Evolutionary conservation across 2,113 vertebrate genomes (phyloP), one percentile per base, ranked within the genome.

Genomic region (Ictidomys tridecemlineatus): DNA sequence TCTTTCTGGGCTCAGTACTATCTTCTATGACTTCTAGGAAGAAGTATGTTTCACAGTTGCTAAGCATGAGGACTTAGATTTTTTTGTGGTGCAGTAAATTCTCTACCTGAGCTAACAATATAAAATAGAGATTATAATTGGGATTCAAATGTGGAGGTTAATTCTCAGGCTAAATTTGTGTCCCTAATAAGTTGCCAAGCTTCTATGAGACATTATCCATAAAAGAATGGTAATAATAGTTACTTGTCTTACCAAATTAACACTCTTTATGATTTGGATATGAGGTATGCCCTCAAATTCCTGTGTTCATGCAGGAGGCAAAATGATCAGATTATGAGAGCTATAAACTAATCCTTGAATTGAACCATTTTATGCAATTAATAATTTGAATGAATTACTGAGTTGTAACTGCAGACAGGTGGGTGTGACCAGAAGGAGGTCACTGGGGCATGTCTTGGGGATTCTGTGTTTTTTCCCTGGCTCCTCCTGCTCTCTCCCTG

Each of bases 171-270:
- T 93, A 30, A 88, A 93, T 93, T 63, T 94, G 30, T 90, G 22
- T 95, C 37, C 13, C 79, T 83, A 76, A 28, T 89, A 92, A 93
- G 48, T 96, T 90, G 70, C 14, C 12, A 67, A 94, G 45, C 18
- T 69, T 93, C 76, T 80, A 32, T 93, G 14, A 90, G 84, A 76
- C 4, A 65, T 95, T 20, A 89, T 79, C 51, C 10, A 85, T 61
- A 83, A 96, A 87, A 96, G 42, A 94, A 88, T 77, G 32, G 7
- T 87, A 84, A 77, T 97, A 67, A 48, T 76, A 92, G 39, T 86
- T 84, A 96, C n/a, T 96, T 32, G 89, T 89, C 78, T 92, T 82
- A 85, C 61, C 34, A 93, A 95, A 80, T 94, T 94, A 87, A 89
- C 37, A 94, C 87, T 94, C 85, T 76, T 28, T 63, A 63, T 63